Evolutionary conservation across 1,140 invertebrate species (phyloP).

Genomic region (Drosophila nigrodunni): DNA sequence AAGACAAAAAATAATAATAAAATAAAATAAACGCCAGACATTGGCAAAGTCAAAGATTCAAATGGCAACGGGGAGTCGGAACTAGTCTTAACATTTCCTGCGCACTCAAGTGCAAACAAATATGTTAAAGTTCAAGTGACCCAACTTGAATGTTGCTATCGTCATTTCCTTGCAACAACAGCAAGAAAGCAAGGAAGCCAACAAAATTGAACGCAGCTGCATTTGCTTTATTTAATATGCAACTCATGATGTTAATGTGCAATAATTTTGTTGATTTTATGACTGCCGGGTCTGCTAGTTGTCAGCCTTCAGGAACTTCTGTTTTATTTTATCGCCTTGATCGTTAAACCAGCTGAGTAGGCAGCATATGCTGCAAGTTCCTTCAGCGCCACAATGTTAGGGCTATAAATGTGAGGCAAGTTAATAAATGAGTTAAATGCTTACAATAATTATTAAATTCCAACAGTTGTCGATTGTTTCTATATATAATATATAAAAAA

Average conservation of each 20-base stretch:
- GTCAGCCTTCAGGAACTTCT: slow-evolving; percentile 4
- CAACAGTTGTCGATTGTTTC: no score
- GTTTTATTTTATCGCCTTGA: slow-evolving; percentile 13
- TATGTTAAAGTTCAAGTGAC: slow-evolving; percentile 28
- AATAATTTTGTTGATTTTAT: slow-evolving; percentile 31
- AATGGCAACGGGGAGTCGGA: slow-evolving; percentile 8
- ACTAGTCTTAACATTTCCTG: slow-evolving; percentile 16
- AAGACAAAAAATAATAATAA: no score
- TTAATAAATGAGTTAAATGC: neutral
- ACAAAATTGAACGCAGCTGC: slow-evolving; percentile 26
- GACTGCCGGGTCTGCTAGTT: neutral
- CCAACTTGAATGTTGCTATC: slow-evolving; percentile 22
- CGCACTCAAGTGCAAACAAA: slow-evolving; percentile 31
- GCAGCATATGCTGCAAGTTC: neutral
- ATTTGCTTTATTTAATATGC: slow-evolving; percentile 48
- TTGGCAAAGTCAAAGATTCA: slow-evolving; percentile 1
- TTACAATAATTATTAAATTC: no score
- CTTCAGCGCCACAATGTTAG: neutral
- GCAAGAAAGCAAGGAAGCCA: neutral
- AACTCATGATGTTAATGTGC: slow-evolving; percentile 25
- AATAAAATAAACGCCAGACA: neutral
- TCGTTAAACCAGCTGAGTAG: neutral
- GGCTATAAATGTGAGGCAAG: no score
- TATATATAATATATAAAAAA: no score
- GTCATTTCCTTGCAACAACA: slow-evolving; percentile 3